Evolutionary conservation across 2,888 invertebrate species (phyloP), one percentile per base, ranked within the genome.

Genomic region (Drosophila trichaetosa): DNA sequence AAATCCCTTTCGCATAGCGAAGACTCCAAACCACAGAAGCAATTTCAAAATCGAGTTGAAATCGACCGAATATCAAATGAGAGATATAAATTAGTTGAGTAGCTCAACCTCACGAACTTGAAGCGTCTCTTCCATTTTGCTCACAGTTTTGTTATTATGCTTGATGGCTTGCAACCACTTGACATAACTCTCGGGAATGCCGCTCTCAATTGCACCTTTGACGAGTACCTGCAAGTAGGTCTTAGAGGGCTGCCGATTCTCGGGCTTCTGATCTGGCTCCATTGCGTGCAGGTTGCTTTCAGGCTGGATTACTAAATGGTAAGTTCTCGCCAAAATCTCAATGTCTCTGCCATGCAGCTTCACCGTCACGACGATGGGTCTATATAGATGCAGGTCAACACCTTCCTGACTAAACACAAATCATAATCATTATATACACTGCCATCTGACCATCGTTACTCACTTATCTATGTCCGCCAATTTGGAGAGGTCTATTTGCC

Each of bases 131-230:
- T 93, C 91, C 87, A 94, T 77, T 88, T 81, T 76, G 79, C 87
- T 90, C 80, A 94, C 96, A 56, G 91, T 92, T 93, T 95, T 95
- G 80, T 95, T 96, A 92, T 98, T 98, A 91, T 98, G 95, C 62
- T 95, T 95, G 56, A 98, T 94, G 31, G 92, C 93, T 89, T 95
- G 94, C 70, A 99, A 93, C 81, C 94, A 94, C 18, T 94, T 89
- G 18, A 97, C 94, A 90, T 99, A 99, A 48, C 95, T 94, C 8
- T 93, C 90, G 0, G 98, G 98, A 42, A 99, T 92, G 2, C 94
- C 93, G 6, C 91, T 91, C 75, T 93, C 92, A 4, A 89, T 81
- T 56, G 93, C 92, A 16, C 93, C 93, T 72, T 92, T 90, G 0
- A 93, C 89, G 11, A 93, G 78, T 31, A 92, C 91, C 72, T 92